Conservation (phyloP, 2,113 vertebrate species). For the Archilochus colubris region DNA sequence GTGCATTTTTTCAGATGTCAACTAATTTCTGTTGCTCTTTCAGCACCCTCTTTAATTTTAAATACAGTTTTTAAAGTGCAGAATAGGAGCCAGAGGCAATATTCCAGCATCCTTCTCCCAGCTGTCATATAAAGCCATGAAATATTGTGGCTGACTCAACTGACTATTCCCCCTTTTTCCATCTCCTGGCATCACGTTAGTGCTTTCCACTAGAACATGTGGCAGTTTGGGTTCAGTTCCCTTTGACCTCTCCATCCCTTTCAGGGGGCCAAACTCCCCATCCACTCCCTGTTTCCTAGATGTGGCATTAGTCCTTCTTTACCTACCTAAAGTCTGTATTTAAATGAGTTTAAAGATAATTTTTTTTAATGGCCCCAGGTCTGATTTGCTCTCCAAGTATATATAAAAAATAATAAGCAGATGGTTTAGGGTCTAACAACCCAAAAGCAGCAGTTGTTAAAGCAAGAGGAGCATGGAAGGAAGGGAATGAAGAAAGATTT, state of each 20-base stretch:
- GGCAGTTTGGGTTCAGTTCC: background rate
- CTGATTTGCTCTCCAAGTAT: background rate
- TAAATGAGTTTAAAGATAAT: background rate
- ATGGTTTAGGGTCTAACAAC: background rate
- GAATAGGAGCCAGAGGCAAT: background rate
- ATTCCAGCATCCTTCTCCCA: constrained; percentile 1
- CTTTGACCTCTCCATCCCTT: background rate
- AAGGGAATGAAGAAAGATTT: background rate
- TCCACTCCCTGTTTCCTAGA: background rate
- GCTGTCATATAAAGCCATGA: background rate
- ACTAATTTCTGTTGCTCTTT: background rate
- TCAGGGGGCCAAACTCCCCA: background rate
- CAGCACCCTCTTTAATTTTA: background rate
- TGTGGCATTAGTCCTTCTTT: background rate
- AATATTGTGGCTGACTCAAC: background rate
- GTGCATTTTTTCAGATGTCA: background rate
- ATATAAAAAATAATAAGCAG: background rate
- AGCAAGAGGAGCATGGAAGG: background rate
- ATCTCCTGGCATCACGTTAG: background rate
- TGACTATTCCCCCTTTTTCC: background rate
- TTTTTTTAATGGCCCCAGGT: background rate
- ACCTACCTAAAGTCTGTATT: background rate
- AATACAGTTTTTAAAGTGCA: background rate
- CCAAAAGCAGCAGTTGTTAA: background rate
- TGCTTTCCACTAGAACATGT: background rate